Evolutionary conservation across 1,140 invertebrate species (phyloP).

Genomic region (Hestina assimilis): DNA sequence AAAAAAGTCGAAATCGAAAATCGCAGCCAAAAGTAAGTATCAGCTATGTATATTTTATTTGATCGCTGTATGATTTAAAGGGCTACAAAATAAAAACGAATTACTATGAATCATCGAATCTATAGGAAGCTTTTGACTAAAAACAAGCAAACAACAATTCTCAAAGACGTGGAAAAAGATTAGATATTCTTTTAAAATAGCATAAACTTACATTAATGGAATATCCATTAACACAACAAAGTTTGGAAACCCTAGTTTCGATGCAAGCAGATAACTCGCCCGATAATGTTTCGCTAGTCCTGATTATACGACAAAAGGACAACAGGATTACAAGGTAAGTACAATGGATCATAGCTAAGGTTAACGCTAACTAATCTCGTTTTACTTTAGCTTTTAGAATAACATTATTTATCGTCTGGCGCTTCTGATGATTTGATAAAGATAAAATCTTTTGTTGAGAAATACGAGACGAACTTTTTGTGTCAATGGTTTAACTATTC

Average conservation of each 20-base stretch:
- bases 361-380: slow-evolving; percentile 59
- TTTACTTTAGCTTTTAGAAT: slow-evolving; percentile 48
- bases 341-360: slow-evolving; percentile 52
- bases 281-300: slow-evolving; percentile 44
- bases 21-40: too few species aligned
- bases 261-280: slow-evolving; percentile 31
- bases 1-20: too few species aligned
- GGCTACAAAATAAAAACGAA: too few species aligned
- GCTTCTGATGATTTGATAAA: slow-evolving; percentile 19
- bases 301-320: slow-evolving; percentile 44
- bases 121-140: too few species aligned
- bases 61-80: too few species aligned
- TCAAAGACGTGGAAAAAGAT: too few species aligned
- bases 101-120: too few species aligned
- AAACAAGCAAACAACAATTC: too few species aligned
- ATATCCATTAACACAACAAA: not conserved
- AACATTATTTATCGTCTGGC: slow-evolving; percentile 23
- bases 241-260: not conserved
- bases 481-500: not conserved
- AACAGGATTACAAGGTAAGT: slow-evolving; percentile 54
- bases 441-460: slow-evolving; percentile 5
- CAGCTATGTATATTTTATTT: too few species aligned
- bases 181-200: too few species aligned
- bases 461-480: not conserved
- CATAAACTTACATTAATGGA: too few species aligned